Conservation (phyloP, 2,888 invertebrate species). For the Diarsia rubi region DNA sequence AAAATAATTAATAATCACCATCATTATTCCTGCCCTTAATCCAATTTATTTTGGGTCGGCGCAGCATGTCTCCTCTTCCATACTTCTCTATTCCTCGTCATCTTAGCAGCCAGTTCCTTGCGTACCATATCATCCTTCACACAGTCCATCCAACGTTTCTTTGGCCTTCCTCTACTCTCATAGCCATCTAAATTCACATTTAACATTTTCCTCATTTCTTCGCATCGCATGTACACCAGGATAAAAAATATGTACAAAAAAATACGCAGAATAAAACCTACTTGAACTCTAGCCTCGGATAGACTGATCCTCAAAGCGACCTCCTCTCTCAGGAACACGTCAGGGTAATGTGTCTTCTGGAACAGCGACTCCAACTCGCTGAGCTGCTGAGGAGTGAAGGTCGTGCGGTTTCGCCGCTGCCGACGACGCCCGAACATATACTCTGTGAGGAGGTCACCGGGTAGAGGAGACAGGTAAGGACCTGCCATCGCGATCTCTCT, state of each 20-base stretch:
- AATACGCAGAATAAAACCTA: slow-evolving; percentile 74
- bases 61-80: too few species aligned
- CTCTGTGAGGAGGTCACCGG: slow-evolving; percentile 97
- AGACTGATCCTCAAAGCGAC: slow-evolving; percentile 97
- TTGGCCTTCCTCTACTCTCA: too few species aligned
- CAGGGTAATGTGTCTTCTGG: slow-evolving; percentile 98
- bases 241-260: neutral
- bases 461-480: slow-evolving; percentile 96
- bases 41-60: too few species aligned
- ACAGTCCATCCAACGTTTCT: too few species aligned
- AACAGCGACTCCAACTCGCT: slow-evolving; percentile 97
- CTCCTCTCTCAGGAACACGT: slow-evolving; percentile 97
- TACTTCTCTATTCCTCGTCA: too few species aligned
- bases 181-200: too few species aligned
- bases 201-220: too few species aligned
- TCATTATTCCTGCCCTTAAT: too few species aligned
- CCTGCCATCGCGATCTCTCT: slow-evolving; percentile 93
- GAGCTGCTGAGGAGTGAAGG: slow-evolving; percentile 98
- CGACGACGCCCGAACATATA: slow-evolving; percentile 97
- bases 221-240: too few species aligned
- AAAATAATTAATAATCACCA: neutral
- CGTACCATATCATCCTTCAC: too few species aligned
- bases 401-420: slow-evolving; percentile 97
- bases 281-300: slow-evolving; percentile 98
- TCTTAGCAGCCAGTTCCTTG: too few species aligned